Conservation (phyloP, 2,888 invertebrate genomes). For the Choreutis nemorana region DNA sequence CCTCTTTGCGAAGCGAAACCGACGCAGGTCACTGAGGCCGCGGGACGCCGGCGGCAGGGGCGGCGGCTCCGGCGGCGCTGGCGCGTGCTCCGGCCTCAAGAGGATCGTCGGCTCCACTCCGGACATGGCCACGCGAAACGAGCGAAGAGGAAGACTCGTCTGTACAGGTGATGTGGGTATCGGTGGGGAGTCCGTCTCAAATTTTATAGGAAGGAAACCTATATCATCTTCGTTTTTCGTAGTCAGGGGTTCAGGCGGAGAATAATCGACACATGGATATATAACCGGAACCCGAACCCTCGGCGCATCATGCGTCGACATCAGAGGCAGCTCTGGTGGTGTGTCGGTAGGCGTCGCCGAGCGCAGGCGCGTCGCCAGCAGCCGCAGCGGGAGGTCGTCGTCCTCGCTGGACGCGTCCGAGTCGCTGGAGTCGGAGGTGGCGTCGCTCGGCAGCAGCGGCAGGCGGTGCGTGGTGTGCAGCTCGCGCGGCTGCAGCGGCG, state of each 20-base stretch:
- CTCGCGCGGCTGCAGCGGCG: slow-evolving; percentile 76
- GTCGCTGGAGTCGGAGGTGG: slow-evolving; percentile 16
- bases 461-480: slow-evolving; percentile 80
- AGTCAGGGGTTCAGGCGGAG: too few relatives aligned
- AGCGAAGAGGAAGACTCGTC: too few relatives aligned
- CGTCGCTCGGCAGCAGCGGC: slow-evolving; percentile 48
- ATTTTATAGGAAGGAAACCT: too few relatives aligned
- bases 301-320: slow-evolving; percentile 6
- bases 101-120: slow-evolving; percentile 44
- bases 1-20: slow-evolving; percentile 15
- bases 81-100: slow-evolving; percentile 38
- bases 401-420: slow-evolving; percentile 9
- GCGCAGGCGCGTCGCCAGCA: slow-evolving; percentile 13
- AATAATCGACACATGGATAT: too few relatives aligned
- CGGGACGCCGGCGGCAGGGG: slow-evolving; percentile 11
- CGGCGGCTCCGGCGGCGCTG: slow-evolving; percentile 15
- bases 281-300: slow-evolving; percentile 14
- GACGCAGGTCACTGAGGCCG: slow-evolving; percentile 16
- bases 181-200: too few relatives aligned
- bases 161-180: too few relatives aligned
- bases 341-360: slow-evolving; percentile 28
- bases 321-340: slow-evolving; percentile 39
- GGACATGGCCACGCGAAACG: slow-evolving; percentile 28
- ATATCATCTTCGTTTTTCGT: too few relatives aligned
- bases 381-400: slow-evolving; percentile 11